Conservation (phyloP, 2,797 vertebrate species). For the Melanotaenia nigrans region DNA sequence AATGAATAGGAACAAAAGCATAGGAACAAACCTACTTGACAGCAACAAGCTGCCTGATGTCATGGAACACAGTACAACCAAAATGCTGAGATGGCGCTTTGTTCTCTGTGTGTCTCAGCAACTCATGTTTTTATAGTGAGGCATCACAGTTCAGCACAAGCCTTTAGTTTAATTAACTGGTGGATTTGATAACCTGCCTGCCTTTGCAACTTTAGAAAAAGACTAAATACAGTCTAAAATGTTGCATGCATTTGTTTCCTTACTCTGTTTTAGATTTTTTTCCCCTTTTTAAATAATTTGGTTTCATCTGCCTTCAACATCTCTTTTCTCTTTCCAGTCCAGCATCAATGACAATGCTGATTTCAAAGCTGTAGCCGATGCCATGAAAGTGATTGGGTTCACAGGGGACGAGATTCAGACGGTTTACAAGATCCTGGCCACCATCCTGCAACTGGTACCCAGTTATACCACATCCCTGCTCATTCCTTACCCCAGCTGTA, state of each 20-base stretch:
- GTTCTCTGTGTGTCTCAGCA: slow-evolving; percentile 10
- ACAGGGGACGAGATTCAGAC: slow-evolving; percentile 95
- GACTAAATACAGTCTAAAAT: not conserved
- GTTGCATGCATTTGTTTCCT: not conserved
- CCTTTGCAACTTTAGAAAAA: not conserved
- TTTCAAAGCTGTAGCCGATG: slow-evolving; percentile 94
- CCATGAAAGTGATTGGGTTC: slow-evolving; percentile 99
- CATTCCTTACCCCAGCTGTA: not conserved
- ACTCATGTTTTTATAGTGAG: slow-evolving; percentile 19
- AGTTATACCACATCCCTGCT: slow-evolving; percentile 11
- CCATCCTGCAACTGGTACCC: slow-evolving; percentile 92
- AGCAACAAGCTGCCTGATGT: slow-evolving; percentile 70
- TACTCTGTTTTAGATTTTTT: not conserved
- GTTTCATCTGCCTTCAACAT: not conserved
- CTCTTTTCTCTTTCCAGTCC: slow-evolving; percentile 78
- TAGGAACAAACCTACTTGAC: slow-evolving; percentile 58
- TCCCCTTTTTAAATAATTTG: not conserved
- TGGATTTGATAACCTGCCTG: slow-evolving; percentile 3
- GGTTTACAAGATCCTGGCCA: slow-evolving; percentile 93
- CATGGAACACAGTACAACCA: slow-evolving; percentile 57
- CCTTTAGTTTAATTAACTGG: slow-evolving; percentile 32
- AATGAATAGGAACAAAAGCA: slow-evolving; percentile 66
- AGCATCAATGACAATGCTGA: slow-evolving; percentile 91
- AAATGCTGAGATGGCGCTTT: slow-evolving; percentile 50
- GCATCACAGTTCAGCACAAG: not conserved